Evolutionary conservation across 2,113 vertebrate genomes (phyloP).

Genomic region (Phrynosoma platyrhinos): DNA sequence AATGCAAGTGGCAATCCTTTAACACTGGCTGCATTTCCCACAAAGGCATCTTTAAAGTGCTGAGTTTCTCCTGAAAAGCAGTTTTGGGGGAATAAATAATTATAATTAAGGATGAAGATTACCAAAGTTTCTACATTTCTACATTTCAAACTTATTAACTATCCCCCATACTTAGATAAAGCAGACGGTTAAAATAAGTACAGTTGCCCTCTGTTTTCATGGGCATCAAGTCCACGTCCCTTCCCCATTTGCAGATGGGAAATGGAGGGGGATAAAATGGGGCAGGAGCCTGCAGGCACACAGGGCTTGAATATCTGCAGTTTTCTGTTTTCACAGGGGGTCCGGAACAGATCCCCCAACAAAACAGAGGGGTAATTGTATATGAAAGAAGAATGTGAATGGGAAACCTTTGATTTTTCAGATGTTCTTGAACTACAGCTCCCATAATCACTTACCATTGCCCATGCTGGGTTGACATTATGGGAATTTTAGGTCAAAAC

Average conservation of each 20-base stretch:
- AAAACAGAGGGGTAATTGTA: too few species aligned
- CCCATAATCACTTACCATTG: background rate
- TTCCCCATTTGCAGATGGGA: too few species aligned
- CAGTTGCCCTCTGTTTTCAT: too few species aligned
- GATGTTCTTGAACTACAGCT: too few species aligned
- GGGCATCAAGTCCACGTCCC: too few species aligned
- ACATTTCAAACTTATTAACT: background rate
- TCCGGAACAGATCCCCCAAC: too few species aligned
- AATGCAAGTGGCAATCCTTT: slow-evolving; percentile 92
- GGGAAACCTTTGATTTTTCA: background rate
- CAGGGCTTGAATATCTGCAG: too few species aligned
- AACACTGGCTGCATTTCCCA: slow-evolving; percentile 81
- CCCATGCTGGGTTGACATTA: background rate
- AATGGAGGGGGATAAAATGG: too few species aligned
- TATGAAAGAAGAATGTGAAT: slow-evolving; percentile 22
- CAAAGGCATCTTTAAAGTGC: slow-evolving; percentile 93
- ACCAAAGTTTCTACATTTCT: background rate
- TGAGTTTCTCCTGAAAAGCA: slow-evolving; percentile 86
- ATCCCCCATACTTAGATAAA: background rate
- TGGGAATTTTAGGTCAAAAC: background rate
- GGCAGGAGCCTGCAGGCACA: too few species aligned
- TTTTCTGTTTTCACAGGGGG: too few species aligned
- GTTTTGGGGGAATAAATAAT: background rate
- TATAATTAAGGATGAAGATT: background rate
- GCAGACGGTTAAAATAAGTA: slow-evolving; percentile 8